Base-by-base conservation (phyloP, 1,140 invertebrate species). In the Cyclina sinensis region DNA sequence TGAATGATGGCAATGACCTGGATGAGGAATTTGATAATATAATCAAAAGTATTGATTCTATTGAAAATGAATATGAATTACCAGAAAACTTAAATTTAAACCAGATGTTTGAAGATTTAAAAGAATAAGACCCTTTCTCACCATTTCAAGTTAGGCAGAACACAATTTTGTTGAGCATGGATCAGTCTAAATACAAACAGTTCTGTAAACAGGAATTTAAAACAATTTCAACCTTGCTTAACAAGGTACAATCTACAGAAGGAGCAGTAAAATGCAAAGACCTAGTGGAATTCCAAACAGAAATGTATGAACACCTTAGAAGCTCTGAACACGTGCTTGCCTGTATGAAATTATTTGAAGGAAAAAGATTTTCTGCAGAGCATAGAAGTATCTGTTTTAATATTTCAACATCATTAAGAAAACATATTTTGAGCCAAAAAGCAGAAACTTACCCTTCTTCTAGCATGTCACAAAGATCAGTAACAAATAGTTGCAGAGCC, bases 381-480 rank as follows among this genome's bases (percentile, higher is more conserved):
- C 81, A 84, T 46, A 43, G 18, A 27, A n/a, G 65, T 48, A 84
- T 84, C 27, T 68, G 59, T 70, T 84, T 39, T 46, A 46, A 21
- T 35, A 46, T 84, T 24, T 48, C 30, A 73, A 39, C n/a, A 37
- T 11, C 4, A n/a, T 43, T 84, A 32, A 68, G 62, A 46, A 84
- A 68, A 68, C 70, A 48, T 51, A 39, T 84, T 30, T 46, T 84
- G 48, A 24, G 43, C 12, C 16, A 70, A 46, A 84, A 84, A 68
- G 59, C 43, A 7, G 62, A 84, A 32, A n/a, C 65, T 14, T 68
- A 27, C n/a, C 59, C 59, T 9, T 18, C n/a, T 3, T 21, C 11
- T 27, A n/a, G 37, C 32, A 48, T 70, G 48, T n/a, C 59, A 68
- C 14, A 68, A 7, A 68, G 81, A 18, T 18, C 62, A 18, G 59